A percentile compares a stretch with the other conserved stretches of the same genome.
phyloP scores from a whole-genome alignment of 2,797 vertebrate genomes.

The Anguilla marmorata region DNA sequence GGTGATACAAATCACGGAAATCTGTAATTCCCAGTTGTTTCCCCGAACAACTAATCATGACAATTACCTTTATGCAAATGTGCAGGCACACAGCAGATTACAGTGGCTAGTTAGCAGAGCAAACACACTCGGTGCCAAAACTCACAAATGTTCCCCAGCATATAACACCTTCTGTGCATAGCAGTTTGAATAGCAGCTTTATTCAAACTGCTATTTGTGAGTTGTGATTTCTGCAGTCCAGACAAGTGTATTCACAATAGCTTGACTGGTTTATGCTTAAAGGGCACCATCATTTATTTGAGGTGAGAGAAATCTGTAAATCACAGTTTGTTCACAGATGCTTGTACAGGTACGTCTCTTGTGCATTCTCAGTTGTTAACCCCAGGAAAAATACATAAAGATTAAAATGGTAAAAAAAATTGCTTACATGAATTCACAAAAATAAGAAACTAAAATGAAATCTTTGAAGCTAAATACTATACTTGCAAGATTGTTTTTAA shows the following conservation, averaged over 20 bases:
- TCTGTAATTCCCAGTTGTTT: background rate
- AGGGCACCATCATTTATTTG: background rate
- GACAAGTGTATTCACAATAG: background rate
- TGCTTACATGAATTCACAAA: background rate
- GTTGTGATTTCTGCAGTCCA: background rate
- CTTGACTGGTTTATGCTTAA: background rate
- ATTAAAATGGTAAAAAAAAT: background rate
- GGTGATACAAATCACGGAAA: background rate
- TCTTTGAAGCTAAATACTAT: background rate
- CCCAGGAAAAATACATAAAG: background rate
- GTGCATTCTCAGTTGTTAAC: background rate
- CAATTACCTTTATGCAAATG: background rate
- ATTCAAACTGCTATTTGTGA: background rate
- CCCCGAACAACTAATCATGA: background rate
- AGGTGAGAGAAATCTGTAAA: slow-evolving; percentile 8
- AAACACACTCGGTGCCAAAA: background rate
- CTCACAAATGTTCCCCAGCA: background rate
- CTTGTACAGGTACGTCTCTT: background rate
- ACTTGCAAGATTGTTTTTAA: background rate
- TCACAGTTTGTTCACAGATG: background rate
- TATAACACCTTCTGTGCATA: background rate
- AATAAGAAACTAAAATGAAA: background rate
- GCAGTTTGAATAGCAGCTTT: background rate
- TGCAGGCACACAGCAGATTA: background rate
- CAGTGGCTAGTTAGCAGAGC: background rate